Percentiles rank a stretch among this genome's conserved stretches.
phyloP scores from a whole-genome alignment of 2,888 invertebrate species.

The Carcina quercana region DNA sequence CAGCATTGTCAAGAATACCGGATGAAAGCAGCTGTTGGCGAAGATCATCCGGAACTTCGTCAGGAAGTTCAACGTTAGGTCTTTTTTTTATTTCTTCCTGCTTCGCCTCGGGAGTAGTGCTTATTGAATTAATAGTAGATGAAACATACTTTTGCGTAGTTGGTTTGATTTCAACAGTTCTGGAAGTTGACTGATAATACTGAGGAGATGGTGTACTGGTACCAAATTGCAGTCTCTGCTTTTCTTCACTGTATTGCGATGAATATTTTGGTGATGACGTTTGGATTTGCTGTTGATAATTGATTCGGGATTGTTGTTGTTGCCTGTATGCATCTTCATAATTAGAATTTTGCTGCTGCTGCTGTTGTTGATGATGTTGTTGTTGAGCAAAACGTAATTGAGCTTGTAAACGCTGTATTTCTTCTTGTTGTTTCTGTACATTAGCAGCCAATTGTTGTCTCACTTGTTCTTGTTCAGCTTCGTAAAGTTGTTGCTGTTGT shows the following conservation, averaged over 20 bases:
- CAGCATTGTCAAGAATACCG: conserved; percentile 90
- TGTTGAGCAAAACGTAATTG: conserved; percentile 54
- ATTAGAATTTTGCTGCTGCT: conserved; percentile 24
- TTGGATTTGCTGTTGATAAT: conserved; percentile 43
- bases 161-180: conserved; percentile 63
- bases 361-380: conserved; percentile 36
- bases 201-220: conserved; percentile 47
- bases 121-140: conserved; percentile 63
- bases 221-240: conserved; percentile 43
- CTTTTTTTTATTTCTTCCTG: conserved; percentile 75
- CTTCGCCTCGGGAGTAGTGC: conserved; percentile 48
- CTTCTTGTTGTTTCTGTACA: conserved; percentile 69
- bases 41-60: conserved; percentile 91
- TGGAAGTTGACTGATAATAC: conserved; percentile 57
- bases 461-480: conserved; percentile 19
- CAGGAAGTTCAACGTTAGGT: conserved; percentile 78
- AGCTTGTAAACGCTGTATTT: conserved; percentile 62
- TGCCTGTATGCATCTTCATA: conserved; percentile 27
- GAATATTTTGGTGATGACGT: conserved; percentile 46
- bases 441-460: conserved; percentile 47
- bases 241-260: conserved; percentile 59
- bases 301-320: conserved; percentile 26
- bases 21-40: conserved; percentile 87
- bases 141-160: conserved; percentile 67
- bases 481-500: conserved; percentile 13